A percentile compares a stretch with the other conserved stretches of the same genome.
phyloP scores from a whole-genome alignment of 1,140 invertebrate species.

The Papilio polytes region DNA sequence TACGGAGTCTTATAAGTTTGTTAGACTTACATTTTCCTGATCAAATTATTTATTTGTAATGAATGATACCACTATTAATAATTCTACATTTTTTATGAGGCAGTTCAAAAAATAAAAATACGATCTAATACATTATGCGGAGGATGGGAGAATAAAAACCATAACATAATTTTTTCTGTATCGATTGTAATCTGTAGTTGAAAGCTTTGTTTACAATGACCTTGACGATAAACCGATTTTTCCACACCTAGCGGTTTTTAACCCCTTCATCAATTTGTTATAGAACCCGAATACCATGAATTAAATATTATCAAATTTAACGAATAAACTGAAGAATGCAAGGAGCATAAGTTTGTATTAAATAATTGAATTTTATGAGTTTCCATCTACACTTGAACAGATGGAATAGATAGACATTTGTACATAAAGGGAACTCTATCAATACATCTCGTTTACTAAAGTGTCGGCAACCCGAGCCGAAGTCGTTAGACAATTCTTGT shows the following conservation, averaged over 20 bases:
- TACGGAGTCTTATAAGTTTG: too few species aligned
- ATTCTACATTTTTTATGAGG: neutral
- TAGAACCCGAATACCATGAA: too few species aligned
- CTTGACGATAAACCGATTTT: neutral
- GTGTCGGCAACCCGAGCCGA: neutral
- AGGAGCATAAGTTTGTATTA: too few species aligned
- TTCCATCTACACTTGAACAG: neutral
- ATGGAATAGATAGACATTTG: neutral
- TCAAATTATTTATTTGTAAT: neutral
- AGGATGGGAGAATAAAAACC: neutral
- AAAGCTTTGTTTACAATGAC: neutral
- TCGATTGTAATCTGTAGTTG: neutral
- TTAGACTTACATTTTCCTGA: too few species aligned
- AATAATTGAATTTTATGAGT: too few species aligned
- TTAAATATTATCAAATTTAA: too few species aligned
- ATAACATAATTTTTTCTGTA: neutral
- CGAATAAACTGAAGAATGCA: too few species aligned
- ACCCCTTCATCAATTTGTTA: neutral
- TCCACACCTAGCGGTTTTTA: neutral
- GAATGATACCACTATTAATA: too few species aligned
- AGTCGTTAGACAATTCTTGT: neutral
- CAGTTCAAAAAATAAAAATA: neutral
- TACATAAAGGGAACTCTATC: neutral
- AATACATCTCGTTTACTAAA: conserved; percentile 20
- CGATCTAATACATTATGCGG: neutral